Conservation (phyloP, 1,140 invertebrate genomes). For the Drosophila melanogaster region DNA sequence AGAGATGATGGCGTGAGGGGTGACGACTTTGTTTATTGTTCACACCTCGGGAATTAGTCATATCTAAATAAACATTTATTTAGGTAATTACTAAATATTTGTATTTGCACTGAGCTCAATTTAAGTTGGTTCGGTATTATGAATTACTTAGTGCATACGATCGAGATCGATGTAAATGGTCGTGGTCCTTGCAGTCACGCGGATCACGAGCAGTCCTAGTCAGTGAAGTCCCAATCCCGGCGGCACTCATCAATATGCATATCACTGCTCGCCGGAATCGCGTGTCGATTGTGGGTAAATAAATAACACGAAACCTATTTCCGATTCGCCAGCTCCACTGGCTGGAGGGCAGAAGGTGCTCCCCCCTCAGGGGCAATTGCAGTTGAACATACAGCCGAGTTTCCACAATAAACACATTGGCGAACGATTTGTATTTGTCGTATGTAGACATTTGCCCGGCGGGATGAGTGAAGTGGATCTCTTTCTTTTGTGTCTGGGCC, state of each 20-base stretch:
- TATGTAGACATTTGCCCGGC: constrained; percentile 30
- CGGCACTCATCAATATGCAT: constrained; percentile 74
- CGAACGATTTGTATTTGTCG: constrained; percentile 73
- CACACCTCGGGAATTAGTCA: no score
- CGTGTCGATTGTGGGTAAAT: constrained; percentile 82
- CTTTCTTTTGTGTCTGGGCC: constrained; percentile 39
- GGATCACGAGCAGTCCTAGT: constrained; percentile 14
- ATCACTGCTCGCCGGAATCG: constrained; percentile 67
- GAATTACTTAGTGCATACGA: no score
- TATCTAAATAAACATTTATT: no score
- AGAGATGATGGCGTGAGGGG: constrained; percentile 35
- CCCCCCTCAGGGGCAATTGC: constrained; percentile 40
- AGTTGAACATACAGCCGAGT: constrained; percentile 54
- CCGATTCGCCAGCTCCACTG: constrained; percentile 39
- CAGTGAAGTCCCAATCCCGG: constrained; percentile 9
- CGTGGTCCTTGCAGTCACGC: constrained; percentile 9
- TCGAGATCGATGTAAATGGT: no score
- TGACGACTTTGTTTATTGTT: no score
- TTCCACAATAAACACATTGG: constrained; percentile 56
- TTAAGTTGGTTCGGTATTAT: no score
- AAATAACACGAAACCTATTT: constrained; percentile 83
- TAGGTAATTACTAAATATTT: background rate
- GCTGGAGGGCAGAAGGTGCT: background rate
- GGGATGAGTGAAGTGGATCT: constrained; percentile 21
- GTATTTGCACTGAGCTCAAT: no score